Base-by-base conservation (phyloP, 2,113 vertebrate species). In the Pelecanoides urinatrix region DNA sequence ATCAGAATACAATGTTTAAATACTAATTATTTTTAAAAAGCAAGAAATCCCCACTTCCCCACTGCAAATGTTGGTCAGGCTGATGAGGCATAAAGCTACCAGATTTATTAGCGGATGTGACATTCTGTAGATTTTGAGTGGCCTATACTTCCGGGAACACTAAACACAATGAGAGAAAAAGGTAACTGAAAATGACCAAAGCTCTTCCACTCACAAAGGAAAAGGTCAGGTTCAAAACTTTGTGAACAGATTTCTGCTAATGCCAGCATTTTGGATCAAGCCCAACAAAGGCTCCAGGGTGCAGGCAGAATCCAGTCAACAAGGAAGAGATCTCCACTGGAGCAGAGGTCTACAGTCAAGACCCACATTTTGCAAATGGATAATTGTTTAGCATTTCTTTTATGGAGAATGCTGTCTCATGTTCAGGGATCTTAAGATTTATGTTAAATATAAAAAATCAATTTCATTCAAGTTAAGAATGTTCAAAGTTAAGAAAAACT, bases 61-160 rank as follows among this genome's bases (percentile, higher is more conserved):
- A 16, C 16, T 6, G 3, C 87, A 78, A 85, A 81, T 1, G 4
- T 6, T 53, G 19, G 14, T 78, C 73, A 6, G 10, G 49, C 21
- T 86, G 40, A 55, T 50, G 75, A 50, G 45, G 13, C 63, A 55
- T 79, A 36, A 78, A 95, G 27, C 27, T 49, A 71, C 11, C 68
- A 75, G 86, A 68, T 72, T 84, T 91, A 91, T 87, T 68, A 95
- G 19, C 76, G 94, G 86, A 91, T 94, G n/a, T 90, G 70, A 82
- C 76, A 75, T 66, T 63, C 40, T 50, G 30, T 90, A 58, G 40
- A 27, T 89, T 94, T 72, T 76, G 40, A 59, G 66, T 82, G 71
- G 83, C 66, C 44, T 75, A 0, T 49, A 13, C 53, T 94, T 97
- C 94, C 92, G 84, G 91, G 80, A 92, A 87, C 55, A 36, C 6